Percentiles rank a stretch among this genome's conserved stretches.
phyloP scores from a whole-genome alignment of 1,140 invertebrate species.

The Sitophilus oryzae region DNA sequence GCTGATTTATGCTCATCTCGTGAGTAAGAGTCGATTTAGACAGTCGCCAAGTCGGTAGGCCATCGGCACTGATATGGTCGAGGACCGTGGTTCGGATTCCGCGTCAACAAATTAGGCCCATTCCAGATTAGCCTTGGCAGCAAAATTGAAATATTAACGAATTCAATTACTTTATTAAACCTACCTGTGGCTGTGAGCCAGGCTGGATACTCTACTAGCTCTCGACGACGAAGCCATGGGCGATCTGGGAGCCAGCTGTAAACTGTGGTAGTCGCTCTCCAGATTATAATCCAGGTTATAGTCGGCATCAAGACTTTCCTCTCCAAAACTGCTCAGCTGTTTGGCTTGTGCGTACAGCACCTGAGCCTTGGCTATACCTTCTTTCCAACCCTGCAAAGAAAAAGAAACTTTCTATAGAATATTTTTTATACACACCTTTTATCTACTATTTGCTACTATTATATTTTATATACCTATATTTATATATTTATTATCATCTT shows the following conservation, averaged over 20 bases:
- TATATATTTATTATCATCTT: no score
- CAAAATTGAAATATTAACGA: no score
- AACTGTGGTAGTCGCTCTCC: conserved; percentile 45
- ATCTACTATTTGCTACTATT: no score
- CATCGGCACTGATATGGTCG: no score
- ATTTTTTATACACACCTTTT: not conserved
- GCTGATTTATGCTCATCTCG: no score
- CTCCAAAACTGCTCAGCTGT: conserved; percentile 41
- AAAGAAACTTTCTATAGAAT: conserved; percentile 9
- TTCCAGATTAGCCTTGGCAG: no score
- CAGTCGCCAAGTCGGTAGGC: no score
- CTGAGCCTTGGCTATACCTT: conserved; percentile 60
- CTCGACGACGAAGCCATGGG: conserved; percentile 42
- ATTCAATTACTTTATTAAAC: no score
- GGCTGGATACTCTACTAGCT: conserved; percentile 55
- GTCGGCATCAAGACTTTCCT: conserved; percentile 41
- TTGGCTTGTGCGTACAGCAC: conserved; percentile 56
- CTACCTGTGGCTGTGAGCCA: conserved; percentile 59
- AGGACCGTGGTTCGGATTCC: no score
- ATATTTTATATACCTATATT: no score
- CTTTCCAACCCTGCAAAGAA: conserved; percentile 53
- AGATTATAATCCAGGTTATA: conserved; percentile 45
- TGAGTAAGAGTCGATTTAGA: no score
- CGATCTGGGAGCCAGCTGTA: conserved; percentile 38
- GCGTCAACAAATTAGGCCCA: no score